phyloP scores from a whole-genome alignment of 2,888 invertebrate species.

The Sinotaia quadrata region DNA sequence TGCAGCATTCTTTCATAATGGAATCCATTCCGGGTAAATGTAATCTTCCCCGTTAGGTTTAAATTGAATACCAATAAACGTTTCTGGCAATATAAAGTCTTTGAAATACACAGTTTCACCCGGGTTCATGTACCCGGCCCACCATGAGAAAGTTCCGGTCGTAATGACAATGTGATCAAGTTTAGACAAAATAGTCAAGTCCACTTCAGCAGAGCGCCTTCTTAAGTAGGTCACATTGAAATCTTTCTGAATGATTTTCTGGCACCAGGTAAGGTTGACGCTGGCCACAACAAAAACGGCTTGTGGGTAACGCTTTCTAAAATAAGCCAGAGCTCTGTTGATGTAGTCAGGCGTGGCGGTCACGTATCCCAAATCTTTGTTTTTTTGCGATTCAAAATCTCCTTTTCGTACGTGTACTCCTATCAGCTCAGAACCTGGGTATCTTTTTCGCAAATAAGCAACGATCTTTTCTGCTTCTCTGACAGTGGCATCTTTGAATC shows the following conservation, averaged over 20 bases:
- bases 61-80: not conserved
- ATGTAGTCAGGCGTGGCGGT: slow-evolving; percentile 10
- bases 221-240: not conserved
- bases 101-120: slow-evolving; percentile 46
- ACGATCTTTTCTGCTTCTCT: not conserved
- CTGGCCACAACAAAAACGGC: slow-evolving; percentile 16
- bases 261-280: not conserved
- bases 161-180: slow-evolving; percentile 16
- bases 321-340: slow-evolving; percentile 11
- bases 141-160: slow-evolving; percentile 39
- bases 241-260: not conserved
- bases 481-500: not conserved
- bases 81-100: slow-evolving; percentile 14
- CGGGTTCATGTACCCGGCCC: slow-evolving; percentile 44
- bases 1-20: too few relatives aligned
- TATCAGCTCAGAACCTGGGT: not conserved
- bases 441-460: not conserved
- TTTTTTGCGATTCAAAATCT: not conserved
- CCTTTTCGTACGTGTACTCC: slow-evolving; percentile 16
- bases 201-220: not conserved
- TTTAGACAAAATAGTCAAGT: slow-evolving; percentile 9
- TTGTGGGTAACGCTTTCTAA: not conserved
- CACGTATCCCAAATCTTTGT: not conserved
- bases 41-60: not conserved
- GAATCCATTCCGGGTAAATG: slow-evolving; percentile 16